A percentile compares a stretch with the other conserved stretches of the same genome.
Conservation (phyloP, 2,113 vertebrate species). For the Microcebus griseorufus region DNA sequence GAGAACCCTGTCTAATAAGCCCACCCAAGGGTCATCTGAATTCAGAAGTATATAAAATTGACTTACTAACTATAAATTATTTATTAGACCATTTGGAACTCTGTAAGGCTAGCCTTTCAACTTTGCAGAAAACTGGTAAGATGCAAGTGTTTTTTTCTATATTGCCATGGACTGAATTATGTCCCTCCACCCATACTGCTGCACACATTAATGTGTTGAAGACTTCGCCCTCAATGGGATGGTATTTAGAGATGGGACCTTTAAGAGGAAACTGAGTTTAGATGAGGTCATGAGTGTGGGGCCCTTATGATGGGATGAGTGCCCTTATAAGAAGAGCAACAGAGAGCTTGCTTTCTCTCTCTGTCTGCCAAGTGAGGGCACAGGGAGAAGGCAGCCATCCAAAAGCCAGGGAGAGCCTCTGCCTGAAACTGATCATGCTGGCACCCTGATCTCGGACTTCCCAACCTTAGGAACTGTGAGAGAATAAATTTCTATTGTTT, state of each 20-base stretch:
- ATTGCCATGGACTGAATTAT: not conserved
- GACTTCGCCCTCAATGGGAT: not conserved
- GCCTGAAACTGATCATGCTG: not conserved
- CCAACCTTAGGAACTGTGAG: not conserved
- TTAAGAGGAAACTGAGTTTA: not conserved
- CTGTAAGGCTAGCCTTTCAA: conserved; percentile 18
- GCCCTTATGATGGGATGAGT: not conserved
- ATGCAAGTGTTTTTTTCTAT: not conserved
- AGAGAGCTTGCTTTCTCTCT: not conserved
- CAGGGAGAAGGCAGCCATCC: not conserved
- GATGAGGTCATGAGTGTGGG: not conserved
- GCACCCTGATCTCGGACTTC: not conserved
- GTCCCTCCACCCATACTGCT: not conserved
- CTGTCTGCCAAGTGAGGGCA: not conserved
- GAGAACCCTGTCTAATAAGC: not conserved
- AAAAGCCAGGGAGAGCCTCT: not conserved
- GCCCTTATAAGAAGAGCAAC: not conserved
- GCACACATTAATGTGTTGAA: not conserved
- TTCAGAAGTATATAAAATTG: not conserved
- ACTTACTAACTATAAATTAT: not conserved
- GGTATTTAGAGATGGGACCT: not conserved
- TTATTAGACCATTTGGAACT: not conserved
- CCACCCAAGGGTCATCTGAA: not conserved
- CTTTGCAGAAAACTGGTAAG: not conserved
- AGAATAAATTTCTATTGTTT: not conserved